Evolutionary conservation across 2,888 invertebrate species (phyloP), one percentile per base, ranked within the genome.

Genomic region (Tetragnatha montana): DNA sequence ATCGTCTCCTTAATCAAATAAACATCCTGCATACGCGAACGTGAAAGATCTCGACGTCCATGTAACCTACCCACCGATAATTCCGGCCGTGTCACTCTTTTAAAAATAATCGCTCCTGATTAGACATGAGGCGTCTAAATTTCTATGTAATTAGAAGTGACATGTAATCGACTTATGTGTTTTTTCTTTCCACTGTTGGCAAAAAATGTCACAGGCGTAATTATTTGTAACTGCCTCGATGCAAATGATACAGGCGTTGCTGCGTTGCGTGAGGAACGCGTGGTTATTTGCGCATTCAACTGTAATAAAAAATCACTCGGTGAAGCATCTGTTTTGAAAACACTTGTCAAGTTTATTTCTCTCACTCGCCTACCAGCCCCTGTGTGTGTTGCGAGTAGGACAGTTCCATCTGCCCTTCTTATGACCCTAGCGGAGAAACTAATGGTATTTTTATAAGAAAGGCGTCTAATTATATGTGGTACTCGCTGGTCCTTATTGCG

Each of bases 161-260:
- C 84, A 81, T 81, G 81, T 81, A 84, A 88, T 49, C 19, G 51
- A 81, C 73, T 35, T 82, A 4, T 35, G 35, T 35, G 82, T 79
- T 88, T 79, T n/a, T 75, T 78, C 19, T 60, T 73, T 80, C 50
- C 74, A 71, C 71, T 78, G 19, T 88, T 73, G 71, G 69, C 74
- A 74, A 76, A 71, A 82, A 82, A 76, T 74, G 85, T 88, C 78
- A 73, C 69, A 68, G 19, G 71, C 68, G 71, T 85, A 85, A 89
- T 89, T 85, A 84, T 85, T 85, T 78, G 60, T 75, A 75, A 35
- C 81, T 75, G 80, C 50, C 74, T 47, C 70, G 68, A 85, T 76
- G 75, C 88, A 89, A 89, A 89, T 85, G 76, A 85, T 81, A 89
- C 84, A 89, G 84, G 85, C 89, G 81, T 89, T 69, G 78, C 71